phyloP scores from a whole-genome alignment of 2,888 invertebrate species.

The Tanytarsus gracilentus region DNA sequence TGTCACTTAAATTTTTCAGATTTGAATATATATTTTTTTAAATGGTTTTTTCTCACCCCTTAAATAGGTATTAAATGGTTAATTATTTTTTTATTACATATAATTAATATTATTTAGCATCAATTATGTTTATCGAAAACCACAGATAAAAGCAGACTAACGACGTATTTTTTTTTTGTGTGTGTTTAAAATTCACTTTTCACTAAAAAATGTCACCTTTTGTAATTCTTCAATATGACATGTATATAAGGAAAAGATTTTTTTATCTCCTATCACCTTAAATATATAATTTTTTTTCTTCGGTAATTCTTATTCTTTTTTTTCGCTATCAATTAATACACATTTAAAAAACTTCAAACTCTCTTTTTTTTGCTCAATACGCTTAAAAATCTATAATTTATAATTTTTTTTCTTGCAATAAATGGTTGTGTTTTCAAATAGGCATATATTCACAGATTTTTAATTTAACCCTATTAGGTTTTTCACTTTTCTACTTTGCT shows the following conservation, averaged over 20 bases:
- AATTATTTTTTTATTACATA: conserved; percentile 12
- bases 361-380: conserved; percentile 2
- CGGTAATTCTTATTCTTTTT: conserved; percentile 1
- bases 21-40: neutral
- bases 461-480: neutral
- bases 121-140: conserved; percentile 28
- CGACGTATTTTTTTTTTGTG: conserved; percentile 27
- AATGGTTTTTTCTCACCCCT: conserved; percentile 14
- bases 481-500: neutral
- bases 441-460: conserved; percentile 28
- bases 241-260: conserved; percentile 1
- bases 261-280: conserved; percentile 1
- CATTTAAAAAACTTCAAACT: conserved; percentile 27
- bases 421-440: conserved; percentile 22
- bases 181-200: conserved; percentile 12
- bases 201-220: neutral
- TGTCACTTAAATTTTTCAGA: neutral
- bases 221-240: neutral
- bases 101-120: conserved; percentile 28
- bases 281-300: conserved; percentile 4
- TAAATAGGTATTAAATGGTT: conserved; percentile 1
- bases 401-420: conserved; percentile 19
- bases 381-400: conserved; percentile 16
- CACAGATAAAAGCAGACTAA: conserved; percentile 30
- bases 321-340: conserved; percentile 19